phyloP scores from a whole-genome alignment of 1,140 invertebrate genomes.

The Mizuhopecten yessoensis region DNA sequence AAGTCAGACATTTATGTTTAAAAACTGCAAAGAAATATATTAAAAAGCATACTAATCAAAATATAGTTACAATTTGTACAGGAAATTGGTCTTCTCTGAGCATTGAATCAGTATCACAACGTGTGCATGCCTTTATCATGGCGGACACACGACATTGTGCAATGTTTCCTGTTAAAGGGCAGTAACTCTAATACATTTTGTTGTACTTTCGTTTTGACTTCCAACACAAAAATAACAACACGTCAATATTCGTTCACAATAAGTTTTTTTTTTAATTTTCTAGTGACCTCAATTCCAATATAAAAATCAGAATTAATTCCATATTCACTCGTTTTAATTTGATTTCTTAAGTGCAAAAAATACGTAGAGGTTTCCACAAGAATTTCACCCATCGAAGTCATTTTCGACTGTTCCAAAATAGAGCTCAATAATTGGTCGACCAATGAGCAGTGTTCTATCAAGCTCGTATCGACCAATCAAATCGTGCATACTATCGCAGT shows the following conservation, averaged over 20 bases:
- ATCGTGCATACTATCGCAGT: no score
- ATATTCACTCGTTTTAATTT: no score
- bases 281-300: neutral
- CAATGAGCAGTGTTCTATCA: no score
- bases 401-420: no score
- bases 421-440: no score
- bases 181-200: neutral
- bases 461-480: no score
- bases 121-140: neutral
- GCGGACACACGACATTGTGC: neutral
- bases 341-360: no score
- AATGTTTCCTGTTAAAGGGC: neutral
- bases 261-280: conserved; percentile 36
- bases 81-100: neutral
- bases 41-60: neutral
- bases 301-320: neutral
- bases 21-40: neutral
- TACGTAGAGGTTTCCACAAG: no score
- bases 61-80: neutral
- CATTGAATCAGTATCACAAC: neutral
- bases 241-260: neutral
- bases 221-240: neutral
- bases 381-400: no score
- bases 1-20: neutral
- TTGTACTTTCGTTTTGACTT: conserved; percentile 27